Percentiles rank a stretch among this genome's conserved stretches.
Evolutionary conservation across 2,113 vertebrate genomes (phyloP).

Genomic region (Piaya cayana): DNA sequence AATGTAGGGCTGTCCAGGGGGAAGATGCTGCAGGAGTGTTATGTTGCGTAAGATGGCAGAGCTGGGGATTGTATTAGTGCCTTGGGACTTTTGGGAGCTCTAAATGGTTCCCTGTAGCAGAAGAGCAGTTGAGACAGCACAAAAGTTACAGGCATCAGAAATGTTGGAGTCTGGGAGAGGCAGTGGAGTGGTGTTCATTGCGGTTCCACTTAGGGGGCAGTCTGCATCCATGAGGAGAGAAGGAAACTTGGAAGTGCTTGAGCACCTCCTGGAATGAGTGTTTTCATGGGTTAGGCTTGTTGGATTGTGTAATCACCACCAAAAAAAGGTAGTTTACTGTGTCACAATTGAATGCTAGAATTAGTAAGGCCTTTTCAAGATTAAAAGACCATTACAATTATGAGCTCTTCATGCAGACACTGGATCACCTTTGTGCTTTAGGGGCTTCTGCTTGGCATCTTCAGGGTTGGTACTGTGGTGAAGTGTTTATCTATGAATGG

Average conservation of each 20-base stretch:
- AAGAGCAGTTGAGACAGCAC: background rate
- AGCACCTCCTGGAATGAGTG: background rate
- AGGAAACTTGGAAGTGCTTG: background rate
- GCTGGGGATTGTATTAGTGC: background rate
- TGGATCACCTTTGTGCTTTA: background rate
- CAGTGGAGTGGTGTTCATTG: background rate
- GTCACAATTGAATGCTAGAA: background rate
- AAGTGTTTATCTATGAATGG: accelerated
- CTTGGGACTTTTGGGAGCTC: background rate
- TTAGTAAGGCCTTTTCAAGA: background rate
- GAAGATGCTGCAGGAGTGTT: background rate
- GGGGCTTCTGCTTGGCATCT: background rate
- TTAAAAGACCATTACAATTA: background rate
- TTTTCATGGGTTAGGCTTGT: background rate
- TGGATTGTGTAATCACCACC: background rate
- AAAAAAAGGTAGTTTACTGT: background rate
- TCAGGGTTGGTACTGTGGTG: background rate
- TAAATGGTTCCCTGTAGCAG: background rate
- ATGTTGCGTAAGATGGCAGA: background rate
- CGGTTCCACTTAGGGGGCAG: background rate
- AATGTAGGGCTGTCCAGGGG: background rate
- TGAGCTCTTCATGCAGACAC: background rate
- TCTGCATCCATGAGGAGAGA: background rate
- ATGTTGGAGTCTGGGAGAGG: background rate
- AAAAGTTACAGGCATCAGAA: background rate